These are phyloP conservation scores for Dendrocincla tyrannina DNA, from an alignment of 2,797 vertebrate species.

Conservation along the genomic window DNA sequence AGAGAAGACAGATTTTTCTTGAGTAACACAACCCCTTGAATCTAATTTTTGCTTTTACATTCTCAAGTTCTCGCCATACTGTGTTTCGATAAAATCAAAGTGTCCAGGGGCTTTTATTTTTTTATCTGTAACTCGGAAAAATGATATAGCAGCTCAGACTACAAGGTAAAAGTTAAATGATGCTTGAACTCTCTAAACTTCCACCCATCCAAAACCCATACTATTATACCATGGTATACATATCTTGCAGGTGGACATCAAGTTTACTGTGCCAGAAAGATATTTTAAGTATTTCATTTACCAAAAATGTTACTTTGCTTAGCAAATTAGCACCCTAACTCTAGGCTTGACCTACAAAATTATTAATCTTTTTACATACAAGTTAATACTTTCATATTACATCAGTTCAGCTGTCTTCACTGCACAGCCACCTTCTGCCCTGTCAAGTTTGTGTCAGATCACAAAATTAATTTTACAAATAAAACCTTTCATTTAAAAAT, in stretches of 20 bases:
- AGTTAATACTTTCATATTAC: neutral
- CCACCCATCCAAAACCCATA: neutral
- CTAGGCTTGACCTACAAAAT: neutral
- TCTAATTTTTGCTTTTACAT: neutral
- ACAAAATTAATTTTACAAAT: neutral
- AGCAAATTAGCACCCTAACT: neutral
- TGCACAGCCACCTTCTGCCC: neutral
- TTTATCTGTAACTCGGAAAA: neutral
- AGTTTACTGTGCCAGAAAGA: neutral
- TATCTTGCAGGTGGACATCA: neutral
- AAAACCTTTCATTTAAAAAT: neutral
- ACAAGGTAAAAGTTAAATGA: neutral
- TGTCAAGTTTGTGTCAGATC: neutral
- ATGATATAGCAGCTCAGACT: neutral
- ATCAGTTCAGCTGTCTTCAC: neutral
- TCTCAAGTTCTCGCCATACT: neutral
- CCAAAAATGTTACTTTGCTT: neutral
- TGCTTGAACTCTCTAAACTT: neutral
- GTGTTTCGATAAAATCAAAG: neutral
- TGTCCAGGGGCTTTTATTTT: neutral
- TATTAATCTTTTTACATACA: neutral
- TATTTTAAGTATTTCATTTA: neutral
- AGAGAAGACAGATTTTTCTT: slow-evolving; percentile 31
- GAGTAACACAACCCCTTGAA: neutral
- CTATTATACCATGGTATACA: neutral